Base-by-base conservation (phyloP, 2,113 vertebrate genomes). In the Neolamprologus sp. region DNA sequence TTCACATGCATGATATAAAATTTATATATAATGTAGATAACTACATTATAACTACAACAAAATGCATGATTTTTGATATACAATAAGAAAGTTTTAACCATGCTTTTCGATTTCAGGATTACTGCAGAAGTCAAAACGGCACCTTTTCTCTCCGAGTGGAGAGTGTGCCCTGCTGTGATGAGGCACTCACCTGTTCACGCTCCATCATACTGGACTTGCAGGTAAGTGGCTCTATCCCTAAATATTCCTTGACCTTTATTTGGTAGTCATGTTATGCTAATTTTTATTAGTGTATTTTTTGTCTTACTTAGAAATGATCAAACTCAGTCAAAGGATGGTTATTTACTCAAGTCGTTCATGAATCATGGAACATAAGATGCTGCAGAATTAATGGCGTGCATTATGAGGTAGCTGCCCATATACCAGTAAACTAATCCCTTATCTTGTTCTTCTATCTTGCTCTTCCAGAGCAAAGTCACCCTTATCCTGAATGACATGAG, bases 141-240 rank as follows among this genome's bases (percentile, higher is more conserved):
- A 94, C 93, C 6, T 97, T 98, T 87, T 95, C 95, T 33, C 88
- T 98, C 88, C 92, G 96, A 89, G 95, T 95, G 7, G 97, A 97
- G 91, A 97, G 96, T 7, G 95, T 98, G 9, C 97, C 97, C 0
- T 98, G 97, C 92, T 98, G 97, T 92, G 97, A 97, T 40, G 96
- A 97, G 51, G 96, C 92, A 0, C 95, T 97, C 47, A 97, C 97
- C 1, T 98, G 97, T 84, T 97, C 97, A 13, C 96, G 97, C 33
- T 91, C 96, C 57, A 94, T 98, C 33, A 63, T 95, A 21, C 79
- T 98, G 37, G 91, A 95, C 19, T 84, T 97, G 6, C 58, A 95
- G 96, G 97, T 98, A 82, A 33, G 58, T 30, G 23, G 1, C 21
- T 37, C 33, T 84, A 78, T 55, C 7, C 45, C 4, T 10, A 2